Evolutionary conservation across 2,888 invertebrate species (phyloP), one percentile per base, ranked within the genome.

Genomic region (Leistus spinibarbis): DNA sequence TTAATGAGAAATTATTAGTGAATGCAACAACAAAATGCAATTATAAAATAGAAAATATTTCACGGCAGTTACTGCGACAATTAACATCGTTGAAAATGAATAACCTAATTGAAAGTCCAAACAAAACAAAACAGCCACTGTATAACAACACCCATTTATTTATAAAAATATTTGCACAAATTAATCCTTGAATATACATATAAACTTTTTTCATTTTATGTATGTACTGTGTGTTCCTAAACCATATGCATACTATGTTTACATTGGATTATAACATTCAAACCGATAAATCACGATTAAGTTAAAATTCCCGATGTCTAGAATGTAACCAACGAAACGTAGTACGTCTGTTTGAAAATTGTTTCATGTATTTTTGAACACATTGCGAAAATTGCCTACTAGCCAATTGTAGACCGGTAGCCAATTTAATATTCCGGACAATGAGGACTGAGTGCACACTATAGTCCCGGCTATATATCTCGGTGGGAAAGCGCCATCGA

Each of bases 231-330:
- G 60, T 60, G 5, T 60, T 1, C 17, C 7, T 16, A 16, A 57
- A 22, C 23, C 57, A 60, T 23, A 27, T 23, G 5, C 23, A 57
- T 63, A 66, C 19, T 40, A 7, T 73, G 67, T 73, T 73, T 73
- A 73, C 73, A 73, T 73, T 73, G 65, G 73, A 73, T 73, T 73
- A 67, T 67, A 67, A 66, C 67, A 73, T 73, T 60, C 67, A 27
- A 40, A 60, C 73, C 73, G 67, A 73, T 73, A 73, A 67, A 73
- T 73, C 73, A 73, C 73, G 73, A 73, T 73, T 73, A 73, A 73
- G 23, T 73, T 62, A 65, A 60, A 72, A 72, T 54, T 62, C 54
- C 63, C 24, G 13, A 13, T 40, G 40, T 40, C 40, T 40, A 40
- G 40, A 40, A 40, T 40, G 40, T 2, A 10, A 40, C 10, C 40